Evolutionary conservation across 2,113 vertebrate species (phyloP), one percentile per base, ranked within the genome.

Genomic region (Atractosteus spatula): DNA sequence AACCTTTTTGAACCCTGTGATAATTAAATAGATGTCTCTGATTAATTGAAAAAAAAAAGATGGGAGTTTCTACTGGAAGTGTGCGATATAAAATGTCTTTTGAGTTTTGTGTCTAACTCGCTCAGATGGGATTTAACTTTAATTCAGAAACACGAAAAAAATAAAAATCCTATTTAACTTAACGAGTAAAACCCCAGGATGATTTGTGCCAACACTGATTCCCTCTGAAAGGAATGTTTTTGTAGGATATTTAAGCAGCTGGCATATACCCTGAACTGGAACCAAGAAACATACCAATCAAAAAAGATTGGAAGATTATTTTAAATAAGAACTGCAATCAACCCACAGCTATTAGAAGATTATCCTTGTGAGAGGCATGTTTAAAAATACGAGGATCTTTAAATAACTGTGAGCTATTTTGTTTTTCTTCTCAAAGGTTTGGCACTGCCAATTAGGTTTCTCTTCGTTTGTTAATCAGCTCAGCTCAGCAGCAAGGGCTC

Each of bases 101-200:
- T 55, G 55, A 43, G 66, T 65, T 72, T 80, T 43, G 11, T 3
- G 41, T 70, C 65, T 75, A 59, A 70, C 61, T n/a, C 41, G 16
- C 17, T 73, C 71, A 75, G 55, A 66, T n/a, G 16, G 44, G 16
- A 69, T 62, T 72, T 78, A 75, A 73, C 45, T 44, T 41, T 78
- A 69, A 73, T 79, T 78, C 71, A 75, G 71, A 64, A 72, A 69
- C 74, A 57, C 68, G 44, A 41, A 78, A 76, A 83, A 82, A 79
- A 72, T 81, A 76, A 72, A 70, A 78, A 78, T 76, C 75, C 70
- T 62, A 70, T 75, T 75, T 69, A 72, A 78, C 71, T 70, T 78
- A 81, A 82, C 81, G 74, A 80, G 77, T 75, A 71, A 84, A 81
- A 75, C 76, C 75, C 79, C 69, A 78, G 70, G 66, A 78, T 54